Base-by-base conservation (phyloP, 1,140 invertebrate genomes). In the Cotesia typhae region DNA sequence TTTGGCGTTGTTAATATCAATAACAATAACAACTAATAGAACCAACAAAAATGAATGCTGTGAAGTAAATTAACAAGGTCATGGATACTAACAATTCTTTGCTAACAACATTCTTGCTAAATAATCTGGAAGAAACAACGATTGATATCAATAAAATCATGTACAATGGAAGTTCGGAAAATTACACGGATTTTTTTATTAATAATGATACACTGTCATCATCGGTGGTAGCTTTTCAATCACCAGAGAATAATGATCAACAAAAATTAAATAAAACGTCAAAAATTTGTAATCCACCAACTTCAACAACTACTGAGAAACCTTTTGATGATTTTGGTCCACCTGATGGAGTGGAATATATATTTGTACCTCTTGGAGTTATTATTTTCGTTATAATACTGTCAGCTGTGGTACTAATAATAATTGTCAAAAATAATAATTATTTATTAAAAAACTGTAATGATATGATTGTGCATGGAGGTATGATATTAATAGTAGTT, bases 301-400 rank as follows among this genome's bases (percentile, higher is more conserved):
- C 82, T 6, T 85, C 84, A 14, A 79, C 82, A 6, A 82, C 82
- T 4, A 86, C 84, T 1, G 74, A 77, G 68, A 79, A 86, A 28
- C 77, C 82, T 3, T 85, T 81, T 38, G 84, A 85, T 70, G 84
- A 87, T 64, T 87, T 87, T 67, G 85, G 83, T 12, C 85, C 85
- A 64, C 85, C 85, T 0, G 85, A 87, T 64, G 85, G 85, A 67
- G 80, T 87, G 20, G 84, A 87, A 74, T 87, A 86, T 75, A 87
- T 87, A 80, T 86, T 87, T 79, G 86, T 87, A 75, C 86, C 86
- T 17, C 78, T 87, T 20, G 83, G 84, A 72, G 85, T 87, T 47
- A 84, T 87, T 79, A 83, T 86, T 74, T 86, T 85, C 75, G 86
- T 87, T 65, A 82, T 87, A 69, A 75, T 87, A 70, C 74, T 87